Percentiles rank a stretch among this genome's conserved stretches.
These are phyloP conservation scores for Tadarida brasiliensis DNA, from an alignment of 2,797 vertebrate genomes.

Conservation along the genomic window DNA sequence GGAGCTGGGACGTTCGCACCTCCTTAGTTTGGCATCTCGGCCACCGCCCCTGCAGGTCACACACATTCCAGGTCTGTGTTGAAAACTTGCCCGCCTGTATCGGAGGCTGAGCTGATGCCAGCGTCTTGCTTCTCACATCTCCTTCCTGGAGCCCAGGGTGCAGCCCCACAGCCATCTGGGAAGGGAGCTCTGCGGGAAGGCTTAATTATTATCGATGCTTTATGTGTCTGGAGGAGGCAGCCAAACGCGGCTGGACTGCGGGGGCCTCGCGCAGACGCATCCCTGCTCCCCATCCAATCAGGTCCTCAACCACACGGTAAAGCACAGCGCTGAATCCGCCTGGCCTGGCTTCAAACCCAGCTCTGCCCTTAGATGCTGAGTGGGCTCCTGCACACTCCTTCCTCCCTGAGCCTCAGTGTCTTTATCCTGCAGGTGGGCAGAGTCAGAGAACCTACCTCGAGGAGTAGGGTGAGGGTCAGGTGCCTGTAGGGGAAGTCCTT, in stretches of 20 bases:
- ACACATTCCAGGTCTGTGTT: background rate
- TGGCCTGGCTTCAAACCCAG: background rate
- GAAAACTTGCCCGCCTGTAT: constrained; percentile 45
- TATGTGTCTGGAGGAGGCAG: constrained; percentile 54
- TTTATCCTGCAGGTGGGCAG: background rate
- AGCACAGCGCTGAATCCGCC: background rate
- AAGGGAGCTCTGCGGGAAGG: constrained; percentile 33
- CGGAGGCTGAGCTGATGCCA: constrained; percentile 64
- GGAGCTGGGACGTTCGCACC: background rate
- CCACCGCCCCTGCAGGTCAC: background rate
- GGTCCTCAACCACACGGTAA: fast-evolving
- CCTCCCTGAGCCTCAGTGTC: background rate
- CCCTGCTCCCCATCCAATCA: background rate
- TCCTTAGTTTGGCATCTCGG: background rate
- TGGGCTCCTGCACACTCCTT: background rate
- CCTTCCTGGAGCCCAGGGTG: constrained; percentile 41
- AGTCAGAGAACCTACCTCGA: background rate
- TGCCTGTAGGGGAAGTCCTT: background rate
- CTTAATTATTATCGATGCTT: background rate
- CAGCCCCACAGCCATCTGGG: constrained; percentile 76
- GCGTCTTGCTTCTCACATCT: constrained; percentile 59
- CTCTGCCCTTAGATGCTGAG: background rate
- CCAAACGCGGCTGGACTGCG: background rate
- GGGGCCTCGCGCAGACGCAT: background rate
- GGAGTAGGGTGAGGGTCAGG: background rate